phyloP scores from a whole-genome alignment of 2,888 invertebrate species.

The Bellardia bayeri region DNA sequence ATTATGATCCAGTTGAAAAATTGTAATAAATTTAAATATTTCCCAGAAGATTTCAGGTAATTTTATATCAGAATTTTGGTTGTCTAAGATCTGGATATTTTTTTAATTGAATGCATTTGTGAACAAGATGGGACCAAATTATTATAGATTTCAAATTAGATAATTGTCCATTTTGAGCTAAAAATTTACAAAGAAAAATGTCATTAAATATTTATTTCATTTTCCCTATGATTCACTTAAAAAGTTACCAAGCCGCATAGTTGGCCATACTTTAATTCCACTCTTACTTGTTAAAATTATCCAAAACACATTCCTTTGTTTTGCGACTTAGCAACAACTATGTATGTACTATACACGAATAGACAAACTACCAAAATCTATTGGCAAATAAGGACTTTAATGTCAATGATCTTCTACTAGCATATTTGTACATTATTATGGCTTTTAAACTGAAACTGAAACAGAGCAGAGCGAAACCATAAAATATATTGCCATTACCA shows the following conservation, averaged over 20 bases:
- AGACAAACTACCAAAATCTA: not conserved
- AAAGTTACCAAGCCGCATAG: too few species aligned
- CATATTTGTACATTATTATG: conserved; percentile 18
- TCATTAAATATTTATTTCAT: not conserved
- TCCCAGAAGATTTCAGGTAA: too few species aligned
- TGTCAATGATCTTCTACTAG: conserved; percentile 39
- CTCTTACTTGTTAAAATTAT: not conserved
- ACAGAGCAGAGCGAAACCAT: conserved; percentile 20
- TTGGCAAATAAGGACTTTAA: conserved; percentile 28
- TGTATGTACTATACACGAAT: not conserved
- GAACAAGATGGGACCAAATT: too few species aligned
- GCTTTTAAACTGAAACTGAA: not conserved
- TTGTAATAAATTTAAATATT: too few species aligned
- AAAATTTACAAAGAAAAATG: too few species aligned
- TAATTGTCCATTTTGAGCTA: too few species aligned
- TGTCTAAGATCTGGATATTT: too few species aligned
- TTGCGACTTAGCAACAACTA: conserved; percentile 14
- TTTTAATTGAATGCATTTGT: too few species aligned
- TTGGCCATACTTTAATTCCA: not conserved
- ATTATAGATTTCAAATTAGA: too few species aligned
- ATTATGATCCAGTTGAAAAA: too few species aligned
- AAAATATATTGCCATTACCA: conserved; percentile 37
- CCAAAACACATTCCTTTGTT: not conserved
- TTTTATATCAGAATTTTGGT: too few species aligned
- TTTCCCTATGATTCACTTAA: too few species aligned